Evolutionary conservation across 2,113 vertebrate genomes (phyloP).

Genomic region (Empidonax alnorum): DNA sequence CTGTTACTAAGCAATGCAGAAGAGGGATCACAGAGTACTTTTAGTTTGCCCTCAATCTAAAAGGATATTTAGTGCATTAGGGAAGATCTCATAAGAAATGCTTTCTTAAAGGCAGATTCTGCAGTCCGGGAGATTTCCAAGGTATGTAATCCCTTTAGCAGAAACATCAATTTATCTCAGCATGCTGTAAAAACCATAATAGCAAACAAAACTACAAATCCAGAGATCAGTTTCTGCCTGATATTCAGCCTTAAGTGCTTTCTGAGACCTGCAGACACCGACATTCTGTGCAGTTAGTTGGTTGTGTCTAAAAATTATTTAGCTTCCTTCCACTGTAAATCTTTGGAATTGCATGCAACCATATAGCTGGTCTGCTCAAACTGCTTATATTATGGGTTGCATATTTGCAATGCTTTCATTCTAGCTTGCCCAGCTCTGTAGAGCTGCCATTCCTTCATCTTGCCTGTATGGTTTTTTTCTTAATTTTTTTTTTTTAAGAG

Average conservation of each 20-base stretch:
- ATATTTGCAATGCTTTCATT: neutral
- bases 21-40: neutral
- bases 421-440: neutral
- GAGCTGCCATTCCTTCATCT: neutral
- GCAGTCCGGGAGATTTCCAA: neutral
- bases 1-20: slow-evolving; percentile 2
- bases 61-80: slow-evolving; percentile 11
- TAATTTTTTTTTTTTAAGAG: neutral
- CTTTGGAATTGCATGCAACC: neutral
- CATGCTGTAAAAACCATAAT: slow-evolving; percentile 45
- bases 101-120: slow-evolving; percentile 32
- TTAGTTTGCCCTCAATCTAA: neutral
- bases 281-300: neutral
- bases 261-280: neutral
- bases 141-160: slow-evolving; percentile 43
- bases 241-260: slow-evolving; percentile 6
- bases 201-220: slow-evolving; percentile 56
- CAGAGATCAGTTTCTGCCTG: slow-evolving; percentile 8
- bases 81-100: slow-evolving; percentile 13
- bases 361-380: neutral
- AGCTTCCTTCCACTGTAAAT: neutral
- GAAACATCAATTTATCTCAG: slow-evolving; percentile 57
- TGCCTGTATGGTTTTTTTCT: neutral
- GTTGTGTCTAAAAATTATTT: neutral
- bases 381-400: neutral